Base-by-base conservation (phyloP, 2,888 invertebrate species). In the Neuroscelio doddi region DNA sequence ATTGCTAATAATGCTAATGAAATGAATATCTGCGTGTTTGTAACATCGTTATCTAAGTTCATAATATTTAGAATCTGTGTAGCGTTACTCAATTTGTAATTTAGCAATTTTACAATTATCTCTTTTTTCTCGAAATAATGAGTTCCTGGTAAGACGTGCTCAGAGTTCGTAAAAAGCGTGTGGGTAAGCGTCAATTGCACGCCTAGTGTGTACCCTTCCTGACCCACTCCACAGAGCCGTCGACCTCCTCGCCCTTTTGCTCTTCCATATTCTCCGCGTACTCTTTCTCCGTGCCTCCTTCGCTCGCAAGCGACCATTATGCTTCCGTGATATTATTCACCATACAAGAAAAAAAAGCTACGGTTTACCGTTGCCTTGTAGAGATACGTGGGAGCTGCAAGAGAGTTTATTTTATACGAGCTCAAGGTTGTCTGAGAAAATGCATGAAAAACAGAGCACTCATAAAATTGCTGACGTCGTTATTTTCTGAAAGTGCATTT, bases 171-270 rank as follows among this genome's bases (percentile, higher is more conserved):
- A 41, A 41, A 15, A 49, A 14, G 56, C 51, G 59, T 52, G 59
- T 56, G 55, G 46, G 32, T 61, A 50, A 64, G 58, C 34, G 58
- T 64, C 57, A 52, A 64, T 68, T 58, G 57, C 50, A 56, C 56
- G 55, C 52, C 26, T 24, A 61, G 4, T 9, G 30, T 46, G 26
- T 36, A 56, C 56, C 68, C 59, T 66, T 68, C 55, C 62, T 71
- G 71, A 71, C 71, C 68, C 71, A 73, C 75, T 76, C 73, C 69
- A 69, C 64, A 53, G 61, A 50, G 49, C 61, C 56, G 49, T 56
- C 68, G 58, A 47, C 69, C 62, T 68, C 68, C 62, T 66, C 52
- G 32, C 53, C 44, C 52, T 50, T 38, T 38, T 61, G 10, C 29
- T 53, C 42, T 42, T 45, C 55, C 47, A 53, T 49, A 21, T 32